Evolutionary conservation across 2,797 vertebrate species (phyloP), one percentile per base, ranked within the genome.

Genomic region (Sebastes minor): DNA sequence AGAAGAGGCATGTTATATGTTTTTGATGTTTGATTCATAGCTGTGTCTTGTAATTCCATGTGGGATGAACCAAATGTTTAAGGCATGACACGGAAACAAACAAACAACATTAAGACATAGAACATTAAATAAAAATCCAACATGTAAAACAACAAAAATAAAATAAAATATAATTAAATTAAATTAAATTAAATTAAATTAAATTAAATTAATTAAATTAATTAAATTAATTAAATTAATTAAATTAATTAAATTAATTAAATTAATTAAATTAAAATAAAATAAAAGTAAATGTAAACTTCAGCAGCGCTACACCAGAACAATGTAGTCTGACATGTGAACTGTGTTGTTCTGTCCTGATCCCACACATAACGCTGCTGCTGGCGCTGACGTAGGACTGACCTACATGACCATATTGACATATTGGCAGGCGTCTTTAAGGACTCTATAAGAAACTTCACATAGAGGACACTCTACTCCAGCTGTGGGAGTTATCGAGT

Each of bases 401-500:
- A 80, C 53, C 55, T 25, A n/a, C 1, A 1, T 63, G 67, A 81
- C 28, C 14, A 20, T 42, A 28, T 42, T 80, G 70, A 14, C 20
- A 12, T 70, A 20, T n/a, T 81, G 72, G 22, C 66, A 46, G 35
- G 0, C 8, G 4, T 75, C 64, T 88, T 81, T 65, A 88, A 83
- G 76, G 70, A 12, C 18, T 64, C 33, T 70, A 30, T 30, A 61
- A 81, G 70, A 76, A 85, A 33, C 75, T 52, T 76, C 38, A 68
- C 6, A 1, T n/a, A 30, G 59, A 80, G 60, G 76, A 83, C 66
- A 20, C 59, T 30, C 30, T 72, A 52, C 30, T 83, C 84, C 89
- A 88, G 83, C 87, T 89, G 88, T 53, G 75, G 42, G 74, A 80
- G 53, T 83, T 69, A 75, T 67, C 2, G 1, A 57, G 73, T n/a